A percentile compares a stretch with the other conserved stretches of the same genome.
phyloP scores from a whole-genome alignment of 2,797 vertebrate genomes.

The Enteromius trimaculatus region DNA sequence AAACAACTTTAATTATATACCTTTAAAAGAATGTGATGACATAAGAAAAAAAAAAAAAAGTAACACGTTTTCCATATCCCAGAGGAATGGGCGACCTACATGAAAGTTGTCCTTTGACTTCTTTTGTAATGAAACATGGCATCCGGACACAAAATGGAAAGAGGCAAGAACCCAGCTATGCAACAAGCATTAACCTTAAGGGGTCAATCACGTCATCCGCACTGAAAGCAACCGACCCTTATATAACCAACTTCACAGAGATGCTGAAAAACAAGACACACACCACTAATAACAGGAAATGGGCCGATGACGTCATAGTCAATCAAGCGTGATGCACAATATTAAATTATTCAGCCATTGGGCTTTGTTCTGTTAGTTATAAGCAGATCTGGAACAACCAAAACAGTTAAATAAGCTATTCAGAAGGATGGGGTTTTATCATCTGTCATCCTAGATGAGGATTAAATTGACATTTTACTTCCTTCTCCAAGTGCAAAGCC shows the following conservation, averaged over 20 bases:
- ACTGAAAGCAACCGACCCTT: conserved; percentile 61
- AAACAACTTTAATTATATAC: not conserved
- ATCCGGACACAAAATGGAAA: conserved; percentile 46
- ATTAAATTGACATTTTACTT: conserved; percentile 30
- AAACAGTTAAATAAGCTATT: not conserved
- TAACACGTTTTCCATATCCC: not conserved
- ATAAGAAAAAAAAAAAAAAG: not conserved
- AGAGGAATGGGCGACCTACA: not conserved
- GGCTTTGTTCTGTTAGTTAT: conserved; percentile 65
- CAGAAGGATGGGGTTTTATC: conserved; percentile 2
- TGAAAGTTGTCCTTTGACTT: conserved; percentile 54
- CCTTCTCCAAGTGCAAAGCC: conserved; percentile 16
- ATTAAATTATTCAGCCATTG: conserved; percentile 71
- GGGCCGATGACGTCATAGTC: conserved; percentile 59
- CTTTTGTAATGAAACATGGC: conserved; percentile 39
- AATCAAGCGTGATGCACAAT: conserved; percentile 60
- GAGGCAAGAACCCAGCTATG: conserved; percentile 53
- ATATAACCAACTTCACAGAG: conserved; percentile 64
- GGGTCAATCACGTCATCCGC: conserved; percentile 67
- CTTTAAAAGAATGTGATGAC: not conserved
- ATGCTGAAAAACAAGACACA: conserved; percentile 41
- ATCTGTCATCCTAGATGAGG: conserved; percentile 1
- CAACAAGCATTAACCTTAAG: conserved; percentile 45
- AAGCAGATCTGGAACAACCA: not conserved
- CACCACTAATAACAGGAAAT: conserved; percentile 57